Conservation (phyloP, 1,140 invertebrate species). For the Ceratoteleas bidentatus region DNA sequence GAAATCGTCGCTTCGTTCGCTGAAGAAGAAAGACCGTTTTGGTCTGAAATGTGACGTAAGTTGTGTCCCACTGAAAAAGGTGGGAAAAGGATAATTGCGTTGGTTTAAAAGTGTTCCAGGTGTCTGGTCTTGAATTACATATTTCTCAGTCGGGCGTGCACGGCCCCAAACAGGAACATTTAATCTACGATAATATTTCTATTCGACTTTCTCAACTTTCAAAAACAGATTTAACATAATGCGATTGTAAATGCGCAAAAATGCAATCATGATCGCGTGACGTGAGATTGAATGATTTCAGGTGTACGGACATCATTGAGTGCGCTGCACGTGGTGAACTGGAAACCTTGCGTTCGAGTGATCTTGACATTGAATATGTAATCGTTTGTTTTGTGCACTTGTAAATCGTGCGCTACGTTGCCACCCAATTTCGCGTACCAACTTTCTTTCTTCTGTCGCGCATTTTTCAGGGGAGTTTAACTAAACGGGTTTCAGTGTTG, state of each 20-base stretch:
- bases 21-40: too few species aligned
- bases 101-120: background rate
- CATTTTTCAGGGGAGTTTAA: too few species aligned
- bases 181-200: constrained; percentile 38
- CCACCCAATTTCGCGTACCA: too few species aligned
- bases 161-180: constrained; percentile 22
- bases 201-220: constrained; percentile 58
- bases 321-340: constrained; percentile 15
- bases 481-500: too few species aligned
- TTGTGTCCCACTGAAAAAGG: background rate
- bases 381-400: constrained; percentile 33
- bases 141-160: background rate
- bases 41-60: background rate
- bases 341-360: constrained; percentile 21
- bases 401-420: constrained; percentile 14
- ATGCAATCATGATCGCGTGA: constrained; percentile 55
- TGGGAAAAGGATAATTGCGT: background rate
- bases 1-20: background rate
- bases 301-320: constrained; percentile 35
- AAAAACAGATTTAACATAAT: constrained; percentile 57
- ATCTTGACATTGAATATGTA: constrained; percentile 54
- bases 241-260: constrained; percentile 44
- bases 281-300: constrained; percentile 49
- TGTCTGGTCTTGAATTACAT: background rate
- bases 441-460: too few species aligned